Percentiles rank a stretch among this genome's conserved stretches.
phyloP scores from a whole-genome alignment of 2,113 vertebrate genomes.

The Atrichornis clamosus region DNA sequence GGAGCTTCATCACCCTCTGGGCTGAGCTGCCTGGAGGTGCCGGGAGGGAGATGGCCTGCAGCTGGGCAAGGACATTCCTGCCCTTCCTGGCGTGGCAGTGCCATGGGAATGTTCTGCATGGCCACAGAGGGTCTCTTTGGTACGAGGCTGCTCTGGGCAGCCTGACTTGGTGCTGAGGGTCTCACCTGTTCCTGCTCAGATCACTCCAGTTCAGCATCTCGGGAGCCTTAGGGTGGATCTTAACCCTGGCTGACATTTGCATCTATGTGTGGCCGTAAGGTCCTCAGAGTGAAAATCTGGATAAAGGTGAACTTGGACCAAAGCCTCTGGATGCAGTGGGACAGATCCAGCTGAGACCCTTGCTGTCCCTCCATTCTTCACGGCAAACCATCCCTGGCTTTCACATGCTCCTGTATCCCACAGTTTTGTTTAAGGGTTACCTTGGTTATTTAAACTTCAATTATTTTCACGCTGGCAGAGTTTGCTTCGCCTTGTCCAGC shows the following conservation, averaged over 20 bases:
- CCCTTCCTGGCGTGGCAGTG: background rate
- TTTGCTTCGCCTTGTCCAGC: background rate
- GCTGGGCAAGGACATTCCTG: background rate
- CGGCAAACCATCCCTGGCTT: background rate
- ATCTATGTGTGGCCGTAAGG: rapidly evolving
- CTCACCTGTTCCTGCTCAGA: background rate
- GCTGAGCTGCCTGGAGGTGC: background rate
- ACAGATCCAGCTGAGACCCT: background rate
- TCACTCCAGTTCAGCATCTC: background rate
- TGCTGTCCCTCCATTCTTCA: background rate
- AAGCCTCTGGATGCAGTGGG: background rate
- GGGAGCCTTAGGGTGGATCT: background rate
- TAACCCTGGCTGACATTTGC: background rate
- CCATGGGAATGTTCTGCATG: rapidly evolving
- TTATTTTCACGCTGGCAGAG: background rate
- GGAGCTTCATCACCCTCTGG: background rate
- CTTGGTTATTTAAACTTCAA: background rate
- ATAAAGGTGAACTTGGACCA: background rate
- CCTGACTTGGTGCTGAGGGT: background rate
- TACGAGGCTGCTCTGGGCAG: background rate
- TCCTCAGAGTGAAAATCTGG: background rate
- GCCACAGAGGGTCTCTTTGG: background rate
- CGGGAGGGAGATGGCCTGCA: background rate
- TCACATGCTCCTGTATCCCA: background rate
- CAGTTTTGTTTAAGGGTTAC: background rate